Conservation (phyloP, 2,888 invertebrate genomes). For the Temnothorax ravouxi region DNA sequence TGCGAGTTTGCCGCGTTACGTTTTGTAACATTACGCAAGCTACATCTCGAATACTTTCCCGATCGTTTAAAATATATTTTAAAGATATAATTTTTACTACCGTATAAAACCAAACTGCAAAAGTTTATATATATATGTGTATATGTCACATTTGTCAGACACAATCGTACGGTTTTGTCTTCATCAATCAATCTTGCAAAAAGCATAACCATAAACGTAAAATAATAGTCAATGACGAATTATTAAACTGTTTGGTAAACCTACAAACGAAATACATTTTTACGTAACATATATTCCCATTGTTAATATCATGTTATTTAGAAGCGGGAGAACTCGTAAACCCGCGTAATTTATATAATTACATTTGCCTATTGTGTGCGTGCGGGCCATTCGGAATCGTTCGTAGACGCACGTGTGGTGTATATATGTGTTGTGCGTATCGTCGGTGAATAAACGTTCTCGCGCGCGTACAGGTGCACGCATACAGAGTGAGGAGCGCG, state of each 20-base stretch:
- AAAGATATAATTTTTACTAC: neutral
- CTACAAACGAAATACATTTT: neutral
- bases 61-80: neutral
- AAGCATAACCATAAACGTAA: neutral
- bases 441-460: constrained; percentile 65
- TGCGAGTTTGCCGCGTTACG: neutral
- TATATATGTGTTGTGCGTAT: constrained; percentile 51
- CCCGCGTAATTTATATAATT: constrained; percentile 66
- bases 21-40: constrained; percentile 17
- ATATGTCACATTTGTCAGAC: neutral
- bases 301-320: constrained; percentile 20
- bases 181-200: neutral
- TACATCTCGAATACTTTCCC: neutral
- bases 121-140: neutral
- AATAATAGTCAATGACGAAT: constrained; percentile 3
- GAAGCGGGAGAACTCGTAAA: constrained; percentile 23
- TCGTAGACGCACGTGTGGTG: constrained; percentile 58
- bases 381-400: constrained; percentile 70
- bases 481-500: constrained; percentile 74
- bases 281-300: neutral
- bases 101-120: neutral
- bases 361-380: constrained; percentile 77
- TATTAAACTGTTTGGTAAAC: neutral
- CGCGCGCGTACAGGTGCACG: constrained; percentile 63
- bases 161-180: neutral